Base-by-base conservation (phyloP, 2,888 invertebrate genomes). In the Tipula unca region DNA sequence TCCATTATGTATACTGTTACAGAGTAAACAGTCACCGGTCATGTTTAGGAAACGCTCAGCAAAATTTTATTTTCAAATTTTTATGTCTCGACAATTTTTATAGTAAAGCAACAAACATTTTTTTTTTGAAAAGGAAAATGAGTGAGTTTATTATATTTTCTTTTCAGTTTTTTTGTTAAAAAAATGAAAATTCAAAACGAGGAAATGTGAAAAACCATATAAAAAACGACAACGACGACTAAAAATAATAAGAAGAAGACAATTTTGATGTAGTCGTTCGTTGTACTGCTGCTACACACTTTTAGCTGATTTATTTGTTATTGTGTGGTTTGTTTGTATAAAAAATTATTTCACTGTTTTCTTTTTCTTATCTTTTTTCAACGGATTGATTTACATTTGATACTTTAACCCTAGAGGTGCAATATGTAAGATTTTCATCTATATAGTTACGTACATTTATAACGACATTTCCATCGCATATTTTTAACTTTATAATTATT, bases 61-160 rank as follows among this genome's bases (percentile, higher is more conserved):
- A 25, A 69, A 25, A 8, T 25, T 69, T 10, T 25, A 4, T 69
- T 69, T 69, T 69, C 13, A 69, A 69, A 69, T 25, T 54, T 54
- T 54, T 8, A 69, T 69, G 69, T 69, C 69, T 69, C 69, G 69
- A 69, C 69, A 69, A 69, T 69, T 69, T 69, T 69, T 69, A 69
- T 69, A 69, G 69, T 69, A 69, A 69, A 69, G 25, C 69, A 25
- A 69, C 25, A 69, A 3, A 69, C 25, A 25, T 48, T 48, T 17
- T 48, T 48, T 69, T 69, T 69, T 8, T 69, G 25, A 25, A 13
- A 69, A 69, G 69, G 0, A 69, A 69, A 69, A 69, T 69, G 25
- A 69, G 20, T 69, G 69, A 69, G 25, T 69, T 69, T 25, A 17
- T 48, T 48, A 48, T n/a, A 48, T 48, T 48, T 48, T 48, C 48